Base-by-base conservation (phyloP, 1,140 invertebrate genomes). In the Drosophila elegans region DNA sequence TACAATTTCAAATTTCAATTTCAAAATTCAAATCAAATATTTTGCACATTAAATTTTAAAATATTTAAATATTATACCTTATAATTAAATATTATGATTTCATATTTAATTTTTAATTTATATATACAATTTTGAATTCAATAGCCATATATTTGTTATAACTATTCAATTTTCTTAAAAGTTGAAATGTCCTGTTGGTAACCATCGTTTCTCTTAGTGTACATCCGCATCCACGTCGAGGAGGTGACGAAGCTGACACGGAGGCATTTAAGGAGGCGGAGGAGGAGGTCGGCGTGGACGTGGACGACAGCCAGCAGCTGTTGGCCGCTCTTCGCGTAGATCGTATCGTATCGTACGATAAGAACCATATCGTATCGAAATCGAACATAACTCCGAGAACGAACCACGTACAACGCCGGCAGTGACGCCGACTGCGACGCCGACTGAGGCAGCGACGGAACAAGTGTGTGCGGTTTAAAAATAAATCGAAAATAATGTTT, bases 401-500 rank as follows among this genome's bases (percentile, higher is more conserved):
- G 29, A 66, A 44, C 38, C 64, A 36, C 60, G 29, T 21, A 21
- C 16, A 21, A 34, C 45, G 64, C 12, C 29, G 29, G 2, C 29
- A 6, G 29, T 3, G 54, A 21, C 59, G n/a, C 39, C 32, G 27
- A 25, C 38, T n/a, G 48, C 32, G 36, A 25, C 38, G 12, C 34
- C 39, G 38, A 7, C 41, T 25, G 46, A 2, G 55, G 39, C 71
- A 44, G 49, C 57, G 46, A 52, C 67, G 79, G 83, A 88, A 88
- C 84, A 88, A 88, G 84, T 88, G 84, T 88, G 85, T 78, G 84
- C 73, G 68, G 84, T 90, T 88, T 88, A 88, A 74, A 88, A 88
- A 88, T 88, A 88, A 79, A 73, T 74, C 51, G 56, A 78, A 82
- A 83, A 80, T 83, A 89, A 83, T 89, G 79, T 89, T 89, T 88